These are phyloP conservation scores for Labeo rohita DNA, from an alignment of 2,113 vertebrate genomes.

Conservation along the genomic window DNA sequence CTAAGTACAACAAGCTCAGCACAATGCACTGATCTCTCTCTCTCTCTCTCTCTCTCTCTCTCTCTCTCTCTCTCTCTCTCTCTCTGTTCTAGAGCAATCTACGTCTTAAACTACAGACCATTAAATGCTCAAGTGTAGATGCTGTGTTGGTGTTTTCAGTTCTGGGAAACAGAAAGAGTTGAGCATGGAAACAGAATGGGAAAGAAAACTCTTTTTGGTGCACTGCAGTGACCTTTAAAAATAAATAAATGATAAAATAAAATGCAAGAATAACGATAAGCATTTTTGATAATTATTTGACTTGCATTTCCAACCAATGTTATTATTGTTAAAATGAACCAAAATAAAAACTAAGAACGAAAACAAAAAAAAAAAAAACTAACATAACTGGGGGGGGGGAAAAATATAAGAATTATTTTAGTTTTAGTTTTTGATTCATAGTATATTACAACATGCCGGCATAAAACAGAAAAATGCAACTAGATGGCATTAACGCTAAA, in stretches of 20 bases:
- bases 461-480: neutral
- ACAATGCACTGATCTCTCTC: slow-evolving; percentile 51
- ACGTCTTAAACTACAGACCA: neutral
- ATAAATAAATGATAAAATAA: neutral
- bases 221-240: slow-evolving; percentile 1
- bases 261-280: neutral
- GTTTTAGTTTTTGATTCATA: too few species aligned
- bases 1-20: slow-evolving; percentile 58
- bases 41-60: neutral
- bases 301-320: too few species aligned
- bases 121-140: neutral
- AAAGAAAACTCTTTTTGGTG: neutral
- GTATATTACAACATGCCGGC: neutral
- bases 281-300: neutral
- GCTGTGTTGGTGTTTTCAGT: slow-evolving; percentile 18
- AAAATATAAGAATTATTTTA: too few species aligned
- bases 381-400: too few species aligned
- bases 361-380: too few species aligned
- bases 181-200: neutral
- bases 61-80: slow-evolving; percentile 10
- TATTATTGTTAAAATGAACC: too few species aligned
- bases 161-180: neutral
- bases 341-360: too few species aligned
- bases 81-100: neutral
- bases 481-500: neutral